Conservation (phyloP, 2,797 vertebrate species). For the Lindbergichthys nudifrons region DNA sequence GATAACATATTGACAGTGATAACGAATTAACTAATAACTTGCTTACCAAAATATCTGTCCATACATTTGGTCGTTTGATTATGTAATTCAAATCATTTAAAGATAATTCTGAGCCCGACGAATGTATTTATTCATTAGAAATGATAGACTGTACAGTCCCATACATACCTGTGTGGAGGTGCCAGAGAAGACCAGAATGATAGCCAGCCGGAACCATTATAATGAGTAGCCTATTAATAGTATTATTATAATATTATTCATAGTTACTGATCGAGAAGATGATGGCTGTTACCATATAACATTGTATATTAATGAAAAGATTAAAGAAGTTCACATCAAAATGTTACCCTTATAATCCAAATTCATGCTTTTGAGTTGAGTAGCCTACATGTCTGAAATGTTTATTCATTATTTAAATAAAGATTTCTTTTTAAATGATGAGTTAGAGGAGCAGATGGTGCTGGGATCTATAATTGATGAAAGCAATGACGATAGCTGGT, state of each 20-base stretch:
- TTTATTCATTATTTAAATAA: no score
- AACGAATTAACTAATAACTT: not conserved
- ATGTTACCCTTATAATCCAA: no score
- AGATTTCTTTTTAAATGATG: not conserved
- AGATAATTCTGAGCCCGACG: not conserved
- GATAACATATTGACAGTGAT: not conserved
- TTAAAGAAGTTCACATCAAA: no score
- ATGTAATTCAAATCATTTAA: not conserved
- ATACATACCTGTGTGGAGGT: no score
- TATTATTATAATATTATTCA: no score
- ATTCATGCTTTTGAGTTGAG: no score
- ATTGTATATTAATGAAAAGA: no score
- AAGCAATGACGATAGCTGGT: slow-evolving; percentile 7
- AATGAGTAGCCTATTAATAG: not conserved
- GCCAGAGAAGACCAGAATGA: not conserved
- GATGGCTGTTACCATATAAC: no score
- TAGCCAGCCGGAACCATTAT: not conserved
- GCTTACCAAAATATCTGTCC: not conserved
- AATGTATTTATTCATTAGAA: not conserved
- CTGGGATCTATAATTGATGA: slow-evolving; percentile 22
- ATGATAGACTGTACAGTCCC: no score
- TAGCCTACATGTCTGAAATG: no score
- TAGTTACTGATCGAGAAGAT: no score
- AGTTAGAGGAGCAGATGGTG: slow-evolving; percentile 42
- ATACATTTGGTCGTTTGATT: not conserved